Conservation (phyloP, 1,140 invertebrate genomes). For the Octopus bimaculoides region DNA sequence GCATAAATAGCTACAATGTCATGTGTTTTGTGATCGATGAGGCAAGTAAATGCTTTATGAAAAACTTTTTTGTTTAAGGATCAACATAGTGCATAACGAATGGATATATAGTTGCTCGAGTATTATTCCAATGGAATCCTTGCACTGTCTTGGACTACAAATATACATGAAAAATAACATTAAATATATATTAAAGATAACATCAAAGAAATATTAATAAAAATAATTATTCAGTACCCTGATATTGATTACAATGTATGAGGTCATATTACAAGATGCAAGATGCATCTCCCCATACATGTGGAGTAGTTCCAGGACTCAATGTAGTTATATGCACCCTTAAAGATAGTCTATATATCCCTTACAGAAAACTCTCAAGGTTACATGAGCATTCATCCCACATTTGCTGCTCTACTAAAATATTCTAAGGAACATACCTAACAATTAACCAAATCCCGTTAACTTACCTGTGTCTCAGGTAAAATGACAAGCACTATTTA, state of each 20-base stretch:
- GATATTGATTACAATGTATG: too few species aligned
- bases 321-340: not conserved
- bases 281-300: too few species aligned
- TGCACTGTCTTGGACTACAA: not conserved
- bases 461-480: not conserved
- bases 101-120: not conserved
- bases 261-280: too few species aligned
- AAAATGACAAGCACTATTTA: not conserved
- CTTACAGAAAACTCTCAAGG: not conserved
- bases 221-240: too few species aligned
- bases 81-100: not conserved
- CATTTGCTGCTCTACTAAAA: not conserved
- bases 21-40: not conserved
- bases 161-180: too few species aligned
- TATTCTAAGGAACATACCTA: not conserved
- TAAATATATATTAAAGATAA: too few species aligned
- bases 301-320: not conserved
- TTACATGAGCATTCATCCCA: not conserved
- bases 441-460: not conserved
- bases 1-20: not conserved
- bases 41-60: not conserved
- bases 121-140: not conserved
- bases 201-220: too few species aligned
- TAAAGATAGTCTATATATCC: not conserved
- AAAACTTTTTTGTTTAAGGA: not conserved